phyloP scores from a whole-genome alignment of 2,797 vertebrate species.

The Diceros bicornis region DNA sequence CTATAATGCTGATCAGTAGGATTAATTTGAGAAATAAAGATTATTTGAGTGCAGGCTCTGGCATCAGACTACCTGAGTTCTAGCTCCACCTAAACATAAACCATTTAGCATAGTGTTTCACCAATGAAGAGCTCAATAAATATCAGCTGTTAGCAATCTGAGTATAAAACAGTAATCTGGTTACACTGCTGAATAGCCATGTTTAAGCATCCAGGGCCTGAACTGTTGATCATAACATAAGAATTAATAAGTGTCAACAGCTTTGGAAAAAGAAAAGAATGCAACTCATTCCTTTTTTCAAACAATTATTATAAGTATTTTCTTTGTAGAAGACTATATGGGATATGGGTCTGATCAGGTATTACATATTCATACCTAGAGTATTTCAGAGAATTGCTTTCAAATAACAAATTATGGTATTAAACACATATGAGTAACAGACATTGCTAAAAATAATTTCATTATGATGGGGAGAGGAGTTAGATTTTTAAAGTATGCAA shows the following conservation, averaged over 20 bases:
- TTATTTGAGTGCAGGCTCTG: neutral
- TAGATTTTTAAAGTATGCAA: neutral
- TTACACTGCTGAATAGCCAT: neutral
- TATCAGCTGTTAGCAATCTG: neutral
- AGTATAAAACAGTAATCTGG: neutral
- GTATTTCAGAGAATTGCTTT: conserved; percentile 10
- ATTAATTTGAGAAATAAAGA: neutral
- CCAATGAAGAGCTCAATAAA: neutral
- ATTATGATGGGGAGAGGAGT: neutral
- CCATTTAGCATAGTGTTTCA: neutral
- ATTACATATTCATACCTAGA: neutral
- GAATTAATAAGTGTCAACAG: neutral
- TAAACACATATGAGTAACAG: neutral
- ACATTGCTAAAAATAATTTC: neutral
- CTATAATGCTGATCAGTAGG: neutral
- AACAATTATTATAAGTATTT: neutral
- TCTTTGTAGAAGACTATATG: neutral
- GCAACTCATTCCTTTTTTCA: neutral
- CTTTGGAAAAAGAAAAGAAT: neutral
- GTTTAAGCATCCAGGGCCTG: neutral
- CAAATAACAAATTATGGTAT: neutral
- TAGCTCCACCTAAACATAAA: neutral
- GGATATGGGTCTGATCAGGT: neutral
- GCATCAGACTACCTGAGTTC: neutral
- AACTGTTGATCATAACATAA: neutral